A percentile compares a stretch with the other conserved stretches of the same genome.
Evolutionary conservation across 2,888 invertebrate species (phyloP).

Genomic region (Anthoptus insignis): DNA sequence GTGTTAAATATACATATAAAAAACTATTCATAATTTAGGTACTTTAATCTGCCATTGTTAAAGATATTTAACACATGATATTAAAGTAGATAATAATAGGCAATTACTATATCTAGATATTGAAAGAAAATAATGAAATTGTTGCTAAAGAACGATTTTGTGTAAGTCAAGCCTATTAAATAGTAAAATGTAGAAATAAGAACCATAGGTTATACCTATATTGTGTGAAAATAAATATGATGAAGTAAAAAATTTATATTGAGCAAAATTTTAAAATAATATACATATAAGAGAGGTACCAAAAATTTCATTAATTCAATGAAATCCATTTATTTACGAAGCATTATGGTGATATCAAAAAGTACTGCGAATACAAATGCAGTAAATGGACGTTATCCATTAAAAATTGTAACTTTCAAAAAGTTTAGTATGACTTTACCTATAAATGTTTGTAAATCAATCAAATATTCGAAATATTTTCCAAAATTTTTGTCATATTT

Average conservation of each 20-base stretch:
- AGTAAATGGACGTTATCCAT: constrained; percentile 66
- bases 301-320: constrained; percentile 5
- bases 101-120: constrained; percentile 10
- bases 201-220: neutral
- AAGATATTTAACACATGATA: constrained; percentile 10
- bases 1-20: constrained; percentile 16
- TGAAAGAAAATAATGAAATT: neutral
- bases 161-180: constrained; percentile 4
- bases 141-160: neutral
- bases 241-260: constrained; percentile 5
- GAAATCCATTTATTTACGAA: constrained; percentile 17
- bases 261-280: constrained; percentile 36
- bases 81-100: neutral
- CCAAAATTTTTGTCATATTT: constrained; percentile 2
- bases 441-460: constrained; percentile 38
- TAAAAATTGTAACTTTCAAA: constrained; percentile 71
- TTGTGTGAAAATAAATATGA: constrained; percentile 6
- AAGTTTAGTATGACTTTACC: constrained; percentile 62
- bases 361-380: constrained; percentile 51
- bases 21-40: too few species aligned
- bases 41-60: constrained; percentile 13
- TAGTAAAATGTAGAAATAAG: neutral
- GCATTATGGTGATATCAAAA: constrained; percentile 44
- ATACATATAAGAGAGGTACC: constrained; percentile 26
- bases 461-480: constrained; percentile 21